A percentile compares a stretch with the other conserved stretches of the same genome.
phyloP scores from a whole-genome alignment of 2,113 vertebrate genomes.

The Odocoileus hemionus region DNA sequence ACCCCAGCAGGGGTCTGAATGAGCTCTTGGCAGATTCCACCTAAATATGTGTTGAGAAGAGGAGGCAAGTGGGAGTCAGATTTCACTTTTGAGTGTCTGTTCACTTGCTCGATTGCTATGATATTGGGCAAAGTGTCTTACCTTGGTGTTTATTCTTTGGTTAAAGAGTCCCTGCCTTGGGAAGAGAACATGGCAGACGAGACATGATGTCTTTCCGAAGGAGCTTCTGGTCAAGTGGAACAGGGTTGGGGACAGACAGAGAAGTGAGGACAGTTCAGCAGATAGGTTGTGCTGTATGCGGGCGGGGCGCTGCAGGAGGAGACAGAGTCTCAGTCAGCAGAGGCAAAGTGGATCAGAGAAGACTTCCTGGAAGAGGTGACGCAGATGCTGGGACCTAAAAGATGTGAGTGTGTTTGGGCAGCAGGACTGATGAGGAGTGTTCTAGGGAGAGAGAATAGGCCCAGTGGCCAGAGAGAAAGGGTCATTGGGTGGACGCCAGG shows the following conservation, averaged over 20 bases:
- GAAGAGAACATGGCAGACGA: fast-evolving
- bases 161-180: fast-evolving
- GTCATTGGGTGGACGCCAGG: fast-evolving
- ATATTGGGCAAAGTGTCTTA: fast-evolving
- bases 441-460: neutral
- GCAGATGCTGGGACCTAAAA: neutral
- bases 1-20: fast-evolving
- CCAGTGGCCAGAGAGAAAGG: neutral
- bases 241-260: neutral
- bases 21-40: neutral
- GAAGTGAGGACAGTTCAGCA: too few relatives aligned
- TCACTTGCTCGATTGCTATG: neutral
- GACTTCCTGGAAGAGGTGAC: neutral
- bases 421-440: neutral
- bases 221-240: neutral
- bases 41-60: fast-evolving
- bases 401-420: neutral
- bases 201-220: neutral
- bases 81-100: neutral
- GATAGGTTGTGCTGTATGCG: fast-evolving
- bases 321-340: neutral
- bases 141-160: neutral
- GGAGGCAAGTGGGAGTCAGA: fast-evolving
- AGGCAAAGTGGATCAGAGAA: neutral
- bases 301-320: neutral